Evolutionary conservation across 2,888 invertebrate species (phyloP).

Genomic region (Lissonota sp.): DNA sequence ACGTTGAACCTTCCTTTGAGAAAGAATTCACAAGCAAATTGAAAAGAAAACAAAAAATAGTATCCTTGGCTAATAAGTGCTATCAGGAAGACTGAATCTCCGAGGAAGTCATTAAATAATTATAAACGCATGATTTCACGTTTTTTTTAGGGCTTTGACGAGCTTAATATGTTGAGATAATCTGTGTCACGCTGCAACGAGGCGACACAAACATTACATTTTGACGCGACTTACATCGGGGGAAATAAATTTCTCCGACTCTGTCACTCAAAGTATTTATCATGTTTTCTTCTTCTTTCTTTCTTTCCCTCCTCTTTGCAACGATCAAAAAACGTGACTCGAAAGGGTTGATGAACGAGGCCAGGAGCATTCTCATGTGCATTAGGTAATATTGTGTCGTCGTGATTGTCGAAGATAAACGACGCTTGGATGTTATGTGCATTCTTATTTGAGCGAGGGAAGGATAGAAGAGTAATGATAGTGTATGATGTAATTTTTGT

Average conservation of each 20-base stretch:
- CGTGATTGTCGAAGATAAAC: background rate
- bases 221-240: background rate
- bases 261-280: slow-evolving; percentile 9
- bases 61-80: too few relatives aligned
- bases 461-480: slow-evolving; percentile 31
- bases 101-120: too few relatives aligned
- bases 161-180: slow-evolving; percentile 53
- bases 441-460: slow-evolving; percentile 3
- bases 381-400: background rate
- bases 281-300: slow-evolving; percentile 4
- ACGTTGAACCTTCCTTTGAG: background rate
- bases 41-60: too few relatives aligned
- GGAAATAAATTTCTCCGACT: background rate
- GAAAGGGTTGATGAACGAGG: background rate
- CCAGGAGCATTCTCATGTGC: slow-evolving; percentile 5
- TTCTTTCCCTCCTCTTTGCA: background rate
- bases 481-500: slow-evolving; percentile 40
- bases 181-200: slow-evolving; percentile 62
- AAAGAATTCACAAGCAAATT: too few relatives aligned
- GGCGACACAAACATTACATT: too few relatives aligned
- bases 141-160: too few relatives aligned
- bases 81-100: too few relatives aligned
- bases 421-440: background rate
- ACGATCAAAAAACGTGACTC: slow-evolving; percentile 55
- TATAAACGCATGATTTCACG: too few relatives aligned